A percentile compares a stretch with the other conserved stretches of the same genome.
These are phyloP conservation scores for Eurystomus gularis DNA, from an alignment of 2,113 vertebrate species.

Conservation along the genomic window DNA sequence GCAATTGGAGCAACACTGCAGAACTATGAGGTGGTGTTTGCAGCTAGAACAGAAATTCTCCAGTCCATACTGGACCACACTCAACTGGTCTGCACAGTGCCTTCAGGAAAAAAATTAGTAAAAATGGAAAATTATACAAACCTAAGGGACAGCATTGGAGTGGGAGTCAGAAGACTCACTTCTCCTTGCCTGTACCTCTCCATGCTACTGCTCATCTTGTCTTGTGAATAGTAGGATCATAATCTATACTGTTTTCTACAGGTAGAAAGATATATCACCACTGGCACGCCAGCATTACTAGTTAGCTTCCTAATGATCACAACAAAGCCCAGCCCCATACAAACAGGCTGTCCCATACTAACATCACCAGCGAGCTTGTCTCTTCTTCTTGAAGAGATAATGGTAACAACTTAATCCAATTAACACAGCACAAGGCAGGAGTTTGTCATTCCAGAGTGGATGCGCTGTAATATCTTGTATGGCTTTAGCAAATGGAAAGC, in stretches of 20 bases:
- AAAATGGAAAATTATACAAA: background rate
- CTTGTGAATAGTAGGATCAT: background rate
- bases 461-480: background rate
- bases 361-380: background rate
- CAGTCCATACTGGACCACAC: background rate
- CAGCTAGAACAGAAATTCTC: background rate
- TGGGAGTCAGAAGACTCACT: background rate
- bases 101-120: background rate
- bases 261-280: background rate
- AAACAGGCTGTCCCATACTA: background rate
- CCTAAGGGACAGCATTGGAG: background rate
- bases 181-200: background rate
- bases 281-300: background rate
- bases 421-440: conserved; percentile 12
- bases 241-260: background rate
- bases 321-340: background rate
- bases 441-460: background rate
- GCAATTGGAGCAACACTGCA: background rate
- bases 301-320: background rate
- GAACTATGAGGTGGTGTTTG: background rate
- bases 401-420: conserved; percentile 20
- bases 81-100: background rate
- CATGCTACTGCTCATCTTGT: background rate
- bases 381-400: background rate
- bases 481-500: background rate